phyloP scores from a whole-genome alignment of 37 sponge, comb jelly and placozoan genomes.

The Eunapius fragilis region DNA sequence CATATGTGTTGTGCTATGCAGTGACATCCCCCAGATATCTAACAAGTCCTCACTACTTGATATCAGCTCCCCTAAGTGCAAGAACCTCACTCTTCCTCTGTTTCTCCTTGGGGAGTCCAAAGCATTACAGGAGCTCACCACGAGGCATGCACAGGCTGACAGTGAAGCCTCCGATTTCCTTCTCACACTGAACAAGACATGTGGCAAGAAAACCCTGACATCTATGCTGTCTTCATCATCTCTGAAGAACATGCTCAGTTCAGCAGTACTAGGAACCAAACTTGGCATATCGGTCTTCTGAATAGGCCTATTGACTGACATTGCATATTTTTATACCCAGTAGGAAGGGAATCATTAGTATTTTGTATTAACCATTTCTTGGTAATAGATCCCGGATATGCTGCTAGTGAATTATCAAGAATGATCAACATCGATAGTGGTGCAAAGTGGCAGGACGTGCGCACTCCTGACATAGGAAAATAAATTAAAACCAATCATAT shows the following conservation, averaged over 20 bases:
- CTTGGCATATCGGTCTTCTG: background rate
- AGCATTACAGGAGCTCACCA: background rate
- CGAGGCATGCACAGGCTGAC: background rate
- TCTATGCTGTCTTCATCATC: background rate
- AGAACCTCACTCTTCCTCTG: constrained; percentile 38
- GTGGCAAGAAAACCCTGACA: background rate
- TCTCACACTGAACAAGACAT: background rate
- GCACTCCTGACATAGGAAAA: too few relatives aligned
- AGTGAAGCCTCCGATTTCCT: background rate
- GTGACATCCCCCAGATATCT: constrained; percentile 33
- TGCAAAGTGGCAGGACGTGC: too few relatives aligned
- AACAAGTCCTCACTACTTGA: background rate
- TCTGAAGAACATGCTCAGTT: background rate
- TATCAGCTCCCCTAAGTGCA: background rate
- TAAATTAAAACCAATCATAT: too few relatives aligned
- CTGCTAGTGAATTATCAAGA: too few relatives aligned
- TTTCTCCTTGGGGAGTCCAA: background rate
- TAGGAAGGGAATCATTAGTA: too few relatives aligned
- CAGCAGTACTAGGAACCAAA: background rate
- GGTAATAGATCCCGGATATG: too few relatives aligned
- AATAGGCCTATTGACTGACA: background rate
- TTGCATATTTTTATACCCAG: background rate
- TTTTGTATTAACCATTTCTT: too few relatives aligned
- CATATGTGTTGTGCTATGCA: constrained; percentile 49
- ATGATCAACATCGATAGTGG: too few relatives aligned